Conservation (phyloP, 2,113 vertebrate species). For the Corvus cornix region DNA sequence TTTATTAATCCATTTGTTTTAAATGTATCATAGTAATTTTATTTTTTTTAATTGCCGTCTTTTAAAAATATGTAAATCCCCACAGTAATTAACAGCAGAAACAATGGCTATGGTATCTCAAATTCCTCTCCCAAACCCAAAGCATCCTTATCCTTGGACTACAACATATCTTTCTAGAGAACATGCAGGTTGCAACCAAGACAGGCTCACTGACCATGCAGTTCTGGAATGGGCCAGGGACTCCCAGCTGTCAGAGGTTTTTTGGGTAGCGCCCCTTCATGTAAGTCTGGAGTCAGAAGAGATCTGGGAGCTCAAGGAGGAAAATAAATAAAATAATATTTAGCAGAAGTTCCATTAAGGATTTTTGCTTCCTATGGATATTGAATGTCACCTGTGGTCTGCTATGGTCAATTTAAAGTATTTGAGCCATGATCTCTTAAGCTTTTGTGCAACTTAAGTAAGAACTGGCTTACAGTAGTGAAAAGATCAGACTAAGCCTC, state of each 20-base stretch:
- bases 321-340: background rate
- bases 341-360: background rate
- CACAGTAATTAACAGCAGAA: background rate
- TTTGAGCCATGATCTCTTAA: background rate
- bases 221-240: background rate
- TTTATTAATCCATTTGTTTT: background rate
- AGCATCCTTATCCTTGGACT: background rate
- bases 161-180: background rate
- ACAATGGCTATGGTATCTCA: background rate
- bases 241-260: background rate
- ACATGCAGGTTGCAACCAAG: background rate
- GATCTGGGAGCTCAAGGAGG: background rate
- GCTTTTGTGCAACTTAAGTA: background rate
- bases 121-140: background rate
- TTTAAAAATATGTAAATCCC: background rate
- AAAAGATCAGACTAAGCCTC: background rate
- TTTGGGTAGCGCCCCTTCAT: fast-evolving
- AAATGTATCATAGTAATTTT: background rate
- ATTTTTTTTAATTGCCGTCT: background rate
- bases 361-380: background rate
- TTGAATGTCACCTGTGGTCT: background rate
- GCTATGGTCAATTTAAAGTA: background rate
- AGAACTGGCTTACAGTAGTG: background rate
- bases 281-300: background rate
- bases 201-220: background rate